These are phyloP conservation scores for Pasiphila rectangulata DNA, from an alignment of 2,888 invertebrate species.

Conservation along the genomic window DNA sequence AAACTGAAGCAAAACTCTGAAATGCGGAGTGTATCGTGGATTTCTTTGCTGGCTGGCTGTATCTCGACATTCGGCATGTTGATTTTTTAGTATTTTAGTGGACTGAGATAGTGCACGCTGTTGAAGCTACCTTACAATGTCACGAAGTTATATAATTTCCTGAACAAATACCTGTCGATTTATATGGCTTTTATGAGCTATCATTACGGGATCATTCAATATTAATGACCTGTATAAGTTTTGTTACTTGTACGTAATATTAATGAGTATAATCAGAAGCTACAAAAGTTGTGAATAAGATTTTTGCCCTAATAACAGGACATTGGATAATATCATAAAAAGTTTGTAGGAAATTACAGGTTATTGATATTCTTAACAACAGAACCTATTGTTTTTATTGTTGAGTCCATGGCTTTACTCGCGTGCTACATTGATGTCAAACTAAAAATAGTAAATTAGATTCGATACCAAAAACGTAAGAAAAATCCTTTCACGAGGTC, in stretches of 20 bases:
- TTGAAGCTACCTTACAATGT: not conserved
- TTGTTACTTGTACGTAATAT: not conserved
- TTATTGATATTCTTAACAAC: no score
- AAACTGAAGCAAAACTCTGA: conserved; percentile 52
- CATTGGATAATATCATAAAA: not conserved
- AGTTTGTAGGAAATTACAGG: not conserved
- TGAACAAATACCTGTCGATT: not conserved
- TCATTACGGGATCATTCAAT: not conserved
- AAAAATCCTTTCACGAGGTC: no score
- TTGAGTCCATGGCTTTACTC: no score
- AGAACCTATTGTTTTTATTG: no score
- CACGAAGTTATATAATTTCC: not conserved
- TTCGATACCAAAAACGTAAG: no score
- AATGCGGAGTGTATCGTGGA: conserved; percentile 46
- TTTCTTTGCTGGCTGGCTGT: conserved; percentile 43
- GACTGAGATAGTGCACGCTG: not conserved
- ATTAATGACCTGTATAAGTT: not conserved
- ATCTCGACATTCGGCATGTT: conserved; percentile 22
- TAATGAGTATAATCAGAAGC: not conserved
- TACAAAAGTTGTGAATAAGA: not conserved
- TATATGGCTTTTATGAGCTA: no score
- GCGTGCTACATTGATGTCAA: no score
- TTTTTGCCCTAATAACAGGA: conserved; percentile 3
- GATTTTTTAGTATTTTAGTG: not conserved
- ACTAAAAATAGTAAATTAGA: no score